Base-by-base conservation (phyloP, 2,113 vertebrate species). In the Nyctereutes procyonoides region DNA sequence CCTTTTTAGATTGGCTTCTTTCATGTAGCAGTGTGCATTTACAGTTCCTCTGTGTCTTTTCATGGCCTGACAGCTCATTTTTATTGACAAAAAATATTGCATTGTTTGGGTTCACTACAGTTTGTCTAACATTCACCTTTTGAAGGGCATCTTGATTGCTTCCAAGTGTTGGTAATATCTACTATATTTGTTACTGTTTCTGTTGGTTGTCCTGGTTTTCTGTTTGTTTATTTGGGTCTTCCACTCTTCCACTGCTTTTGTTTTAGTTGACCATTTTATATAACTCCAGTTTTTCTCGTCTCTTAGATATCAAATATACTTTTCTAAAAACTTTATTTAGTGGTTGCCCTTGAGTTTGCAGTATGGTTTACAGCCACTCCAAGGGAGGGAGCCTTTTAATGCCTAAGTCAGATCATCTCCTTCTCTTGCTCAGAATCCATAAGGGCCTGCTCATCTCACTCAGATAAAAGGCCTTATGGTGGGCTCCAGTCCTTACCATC, bases 81-180 rank as follows among this genome's bases (percentile, higher is more conserved):
- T 32, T 13, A 6, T 24, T 2, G 63, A 38, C 3, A 55, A 60
- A 3, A 60, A 35, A 3, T 53, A 38, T 8, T 11, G 24, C 32
- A 17, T 7, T 2, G 22, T 15, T 0, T 13, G 53, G 84, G 26
- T 2, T 0, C 28, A 17, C 15, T 19, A 0, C 38, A 8, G 22
- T 58, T 26, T 55, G 24, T 67, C 4, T 26, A 28, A 58, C 14
- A 43, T 48, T 58, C 10, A 10, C 43, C 63, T 26, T 3, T 2
- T 7, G 74, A 35, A 51, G 73, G 62, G 10, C 51, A 3, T 2
- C 38, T 71, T 30, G 22, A 12, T 22, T 38, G 55, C 76, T 71
- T 71, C 55, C 38, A 80, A 1, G 20, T 2, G 19, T 67, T 22
- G 14, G 20, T 67, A 8, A 2, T 13, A 7, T 16, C 76, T 35